Percentiles rank a stretch among this genome's conserved stretches.
phyloP scores from a whole-genome alignment of 1,140 invertebrate species.

The Gryllus bimaculatus region DNA sequence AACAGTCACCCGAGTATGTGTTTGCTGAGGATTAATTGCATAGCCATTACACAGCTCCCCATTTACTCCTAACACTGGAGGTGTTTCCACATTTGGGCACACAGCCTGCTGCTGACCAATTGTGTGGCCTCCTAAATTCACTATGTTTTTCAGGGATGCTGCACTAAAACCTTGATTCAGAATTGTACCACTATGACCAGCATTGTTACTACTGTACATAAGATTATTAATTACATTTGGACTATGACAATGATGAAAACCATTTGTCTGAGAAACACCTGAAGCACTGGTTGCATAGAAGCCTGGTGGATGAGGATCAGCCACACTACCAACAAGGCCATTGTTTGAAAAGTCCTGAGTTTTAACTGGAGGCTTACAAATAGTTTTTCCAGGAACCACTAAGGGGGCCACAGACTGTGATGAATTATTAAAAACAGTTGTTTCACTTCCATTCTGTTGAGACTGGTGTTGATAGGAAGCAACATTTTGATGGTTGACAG shows the following conservation, averaged over 20 bases:
- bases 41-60: slow-evolving; percentile 19
- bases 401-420: slow-evolving; percentile 16
- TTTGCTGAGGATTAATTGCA: slow-evolving; percentile 12
- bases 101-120: slow-evolving; percentile 16
- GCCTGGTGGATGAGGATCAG: slow-evolving; percentile 13
- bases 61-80: slow-evolving; percentile 9
- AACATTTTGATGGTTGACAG: slow-evolving; percentile 34
- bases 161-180: slow-evolving; percentile 15
- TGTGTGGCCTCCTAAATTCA: slow-evolving; percentile 12
- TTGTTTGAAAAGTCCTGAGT: slow-evolving; percentile 18
- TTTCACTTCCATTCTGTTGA: slow-evolving; percentile 31
- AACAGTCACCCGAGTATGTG: slow-evolving; percentile 12
- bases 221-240: slow-evolving; percentile 18
- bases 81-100: slow-evolving; percentile 10
- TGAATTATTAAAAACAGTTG: not conserved
- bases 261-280: slow-evolving; percentile 15
- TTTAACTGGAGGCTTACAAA: slow-evolving; percentile 10
- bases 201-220: slow-evolving; percentile 10
- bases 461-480: slow-evolving; percentile 19
- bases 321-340: slow-evolving; percentile 13
- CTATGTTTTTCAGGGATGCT: slow-evolving; percentile 11
- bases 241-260: slow-evolving; percentile 15
- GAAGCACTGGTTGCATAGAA: slow-evolving; percentile 17
- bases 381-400: slow-evolving; percentile 17
- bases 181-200: slow-evolving; percentile 16